Base-by-base conservation (phyloP, 2,113 vertebrate species). In the Callithrix jacchus region DNA sequence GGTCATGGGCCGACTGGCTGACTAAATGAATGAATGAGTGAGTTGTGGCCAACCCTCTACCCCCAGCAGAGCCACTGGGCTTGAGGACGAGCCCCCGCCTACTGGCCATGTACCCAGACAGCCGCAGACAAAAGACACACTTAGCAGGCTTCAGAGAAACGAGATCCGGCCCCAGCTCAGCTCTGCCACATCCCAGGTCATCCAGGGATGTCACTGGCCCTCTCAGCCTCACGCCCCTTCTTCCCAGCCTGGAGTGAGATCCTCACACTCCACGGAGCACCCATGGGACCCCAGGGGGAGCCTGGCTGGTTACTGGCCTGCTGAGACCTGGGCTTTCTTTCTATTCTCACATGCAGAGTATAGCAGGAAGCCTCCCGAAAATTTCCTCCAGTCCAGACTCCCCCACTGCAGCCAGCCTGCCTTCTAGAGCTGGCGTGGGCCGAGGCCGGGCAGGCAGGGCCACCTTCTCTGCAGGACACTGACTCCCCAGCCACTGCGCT, bases 271-370 rank as follows among this genome's bases (percentile, higher is more conserved):
- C 49, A 5, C 25, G 7, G 52, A 17, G 8, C 13, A 8, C 40
- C 49, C 2, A 0, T 0, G 10, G 40, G 35, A 35, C 1, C 0
- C 7, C 5, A 35, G 9, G 49, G 30, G 3, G 14, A 5, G 79
- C 73, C 49, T 1, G 11, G 21, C 74, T 23, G 10, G 32, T 4
- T 30, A 23, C 1, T 1, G 25, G 49, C 4, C 37, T 14, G 1
- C 1, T 0, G 10, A 25, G 47, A 37, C 32, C 94, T 86, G 8
- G 2, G 17, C 8, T 87, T 58, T 16, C 9, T n/a, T 54, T 3
- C 8, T 45, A 0, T 47, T 35, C 14, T 52, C n/a, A 3, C 32
- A 18, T 1, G 3, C 56, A 35, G 37, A 21, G 23, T 14, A 3
- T 3, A 7, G 30, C 54, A 2, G 1, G 35, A 42, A 56, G 35